phyloP scores from a whole-genome alignment of 1,140 invertebrate genomes.

The Drosophila oshimai region DNA sequence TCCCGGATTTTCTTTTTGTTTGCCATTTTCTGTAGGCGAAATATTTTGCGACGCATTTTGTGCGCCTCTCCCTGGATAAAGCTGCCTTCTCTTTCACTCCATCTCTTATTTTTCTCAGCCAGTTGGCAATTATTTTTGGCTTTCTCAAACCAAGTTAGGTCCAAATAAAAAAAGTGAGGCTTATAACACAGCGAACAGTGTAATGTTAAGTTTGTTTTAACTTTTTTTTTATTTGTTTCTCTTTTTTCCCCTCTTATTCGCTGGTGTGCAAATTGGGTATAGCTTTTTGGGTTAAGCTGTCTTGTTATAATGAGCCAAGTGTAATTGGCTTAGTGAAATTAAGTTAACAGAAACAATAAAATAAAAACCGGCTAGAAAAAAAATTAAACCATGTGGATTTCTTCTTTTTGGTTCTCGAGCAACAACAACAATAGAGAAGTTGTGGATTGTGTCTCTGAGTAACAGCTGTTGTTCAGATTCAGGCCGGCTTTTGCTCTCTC shows the following conservation, averaged over 20 bases:
- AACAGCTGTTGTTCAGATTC: conserved; percentile 40
- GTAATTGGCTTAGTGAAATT: conserved; percentile 42
- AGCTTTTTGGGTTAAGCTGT: conserved; percentile 49
- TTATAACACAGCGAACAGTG: background rate
- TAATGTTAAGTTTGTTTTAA: conserved; percentile 11
- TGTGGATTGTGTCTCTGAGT: conserved; percentile 36
- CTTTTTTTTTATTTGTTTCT: conserved; percentile 2
- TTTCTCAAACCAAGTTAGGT: conserved; percentile 19
- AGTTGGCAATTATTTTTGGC: conserved; percentile 61
- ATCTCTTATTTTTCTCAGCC: conserved; percentile 7
- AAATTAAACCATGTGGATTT: conserved; percentile 4
- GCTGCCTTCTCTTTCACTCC: conserved; percentile 19
- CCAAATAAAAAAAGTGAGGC: background rate
- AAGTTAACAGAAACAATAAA: conserved; percentile 17
- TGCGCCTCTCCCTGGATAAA: conserved; percentile 31
- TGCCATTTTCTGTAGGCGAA: conserved; percentile 41
- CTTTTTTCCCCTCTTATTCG: no score
- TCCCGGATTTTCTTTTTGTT: conserved; percentile 39
- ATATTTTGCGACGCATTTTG: conserved; percentile 75
- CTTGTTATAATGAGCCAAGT: background rate
- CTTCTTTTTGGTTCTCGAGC: conserved; percentile 1
- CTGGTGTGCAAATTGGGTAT: conserved; percentile 12
- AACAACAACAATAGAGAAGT: conserved; percentile 23
- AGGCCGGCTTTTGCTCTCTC: conserved; percentile 26
- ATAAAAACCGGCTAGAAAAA: conserved; percentile 19